Conservation (phyloP, 2,888 invertebrate genomes). For the Caenorhabditis doughertyi region DNA sequence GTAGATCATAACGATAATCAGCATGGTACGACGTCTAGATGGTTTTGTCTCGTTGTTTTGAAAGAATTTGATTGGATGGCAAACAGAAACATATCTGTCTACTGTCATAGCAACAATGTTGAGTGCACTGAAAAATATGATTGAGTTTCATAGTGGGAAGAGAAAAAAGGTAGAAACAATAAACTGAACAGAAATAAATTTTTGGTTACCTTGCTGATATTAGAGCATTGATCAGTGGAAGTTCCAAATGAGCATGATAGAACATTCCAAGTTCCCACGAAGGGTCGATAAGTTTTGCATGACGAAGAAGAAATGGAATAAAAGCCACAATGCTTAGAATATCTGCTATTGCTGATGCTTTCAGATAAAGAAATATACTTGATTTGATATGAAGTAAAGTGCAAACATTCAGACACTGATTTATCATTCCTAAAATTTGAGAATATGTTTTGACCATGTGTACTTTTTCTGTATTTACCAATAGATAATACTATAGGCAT, state of each 20-base stretch:
- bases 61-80: constrained; percentile 81
- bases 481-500: constrained; percentile 77
- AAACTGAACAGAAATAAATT: not conserved
- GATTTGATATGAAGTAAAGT: constrained; percentile 79
- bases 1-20: constrained; percentile 83
- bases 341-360: constrained; percentile 89
- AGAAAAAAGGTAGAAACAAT: too few species aligned
- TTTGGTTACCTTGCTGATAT: constrained; percentile 83
- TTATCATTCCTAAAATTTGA: constrained; percentile 77
- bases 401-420: constrained; percentile 82
- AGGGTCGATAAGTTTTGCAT: constrained; percentile 75
- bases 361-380: constrained; percentile 77
- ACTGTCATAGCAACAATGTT: constrained; percentile 85
- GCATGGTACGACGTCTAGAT: constrained; percentile 79
- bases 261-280: constrained; percentile 86
- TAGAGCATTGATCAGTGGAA: constrained; percentile 84
- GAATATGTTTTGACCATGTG: not conserved
- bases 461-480: constrained; percentile 68
- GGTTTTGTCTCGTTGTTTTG: constrained; percentile 81
- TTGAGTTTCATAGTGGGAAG: too few species aligned
- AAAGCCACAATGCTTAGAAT: constrained; percentile 88
- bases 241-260: constrained; percentile 84
- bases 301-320: constrained; percentile 83
- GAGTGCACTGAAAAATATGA: constrained; percentile 83
- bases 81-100: constrained; percentile 84